Evolutionary conservation across 2,888 invertebrate genomes (phyloP).

Genomic region (Phengaris alcon): DNA sequence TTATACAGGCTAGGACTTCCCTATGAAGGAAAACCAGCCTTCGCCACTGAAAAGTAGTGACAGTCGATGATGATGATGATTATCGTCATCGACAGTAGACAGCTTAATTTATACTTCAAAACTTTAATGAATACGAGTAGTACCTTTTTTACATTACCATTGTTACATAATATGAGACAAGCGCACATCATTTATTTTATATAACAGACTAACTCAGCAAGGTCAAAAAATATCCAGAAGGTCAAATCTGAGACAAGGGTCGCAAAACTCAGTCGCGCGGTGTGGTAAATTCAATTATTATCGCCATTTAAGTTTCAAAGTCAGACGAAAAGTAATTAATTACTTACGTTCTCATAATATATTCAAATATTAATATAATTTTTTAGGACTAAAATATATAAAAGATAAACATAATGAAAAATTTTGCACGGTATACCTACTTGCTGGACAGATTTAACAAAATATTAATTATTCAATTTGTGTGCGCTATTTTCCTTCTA

Average conservation of each 20-base stretch:
- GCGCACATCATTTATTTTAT: too few relatives aligned
- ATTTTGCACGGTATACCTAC: not conserved
- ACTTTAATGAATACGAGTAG: too few relatives aligned
- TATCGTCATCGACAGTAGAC: too few relatives aligned
- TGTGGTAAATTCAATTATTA: not conserved
- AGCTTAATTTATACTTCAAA: too few relatives aligned
- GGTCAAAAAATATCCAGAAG: not conserved
- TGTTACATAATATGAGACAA: too few relatives aligned
- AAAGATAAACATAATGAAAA: not conserved
- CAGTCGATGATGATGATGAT: too few relatives aligned
- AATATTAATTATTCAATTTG: not conserved
- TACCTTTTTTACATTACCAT: too few relatives aligned
- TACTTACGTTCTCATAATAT: not conserved
- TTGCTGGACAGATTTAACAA: not conserved
- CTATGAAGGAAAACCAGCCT: too few relatives aligned
- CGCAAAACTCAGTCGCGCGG: not conserved
- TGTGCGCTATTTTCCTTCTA: too few relatives aligned
- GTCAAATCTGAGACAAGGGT: slow-evolving; percentile 1
- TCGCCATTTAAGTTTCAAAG: slow-evolving; percentile 14
- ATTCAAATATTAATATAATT: slow-evolving; percentile 5
- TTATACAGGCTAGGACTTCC: too few relatives aligned
- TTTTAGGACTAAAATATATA: not conserved
- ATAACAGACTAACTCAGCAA: not conserved
- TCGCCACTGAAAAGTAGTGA: too few relatives aligned
- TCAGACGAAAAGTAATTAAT: slow-evolving; percentile 1